Evolutionary conservation across 2,113 vertebrate species (phyloP).

Genomic region (Deroptyus accipitrinus): DNA sequence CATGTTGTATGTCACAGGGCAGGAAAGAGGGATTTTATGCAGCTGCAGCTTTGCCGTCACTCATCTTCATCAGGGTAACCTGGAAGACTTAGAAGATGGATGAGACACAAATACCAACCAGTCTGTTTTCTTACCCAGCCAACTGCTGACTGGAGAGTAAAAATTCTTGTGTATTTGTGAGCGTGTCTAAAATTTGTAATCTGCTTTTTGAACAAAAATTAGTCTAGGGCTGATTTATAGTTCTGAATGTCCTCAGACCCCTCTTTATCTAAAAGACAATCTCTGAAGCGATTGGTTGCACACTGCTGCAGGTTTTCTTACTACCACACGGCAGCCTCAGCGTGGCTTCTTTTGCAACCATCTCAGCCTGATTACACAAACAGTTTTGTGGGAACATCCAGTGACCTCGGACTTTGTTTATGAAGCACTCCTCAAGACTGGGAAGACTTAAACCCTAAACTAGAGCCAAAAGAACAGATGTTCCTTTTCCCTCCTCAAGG

Average conservation of each 20-base stretch:
- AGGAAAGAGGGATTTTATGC: background rate
- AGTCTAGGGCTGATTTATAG: background rate
- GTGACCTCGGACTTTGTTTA: conserved; percentile 69
- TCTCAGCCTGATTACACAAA: conserved; percentile 28
- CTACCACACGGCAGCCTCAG: background rate
- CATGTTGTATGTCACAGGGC: background rate
- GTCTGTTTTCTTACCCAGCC: background rate
- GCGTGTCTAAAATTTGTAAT: background rate
- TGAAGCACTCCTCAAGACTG: conserved; percentile 54
- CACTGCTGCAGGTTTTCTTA: background rate
- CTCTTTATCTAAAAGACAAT: background rate
- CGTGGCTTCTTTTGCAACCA: background rate
- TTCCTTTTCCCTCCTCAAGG: conserved; percentile 27
- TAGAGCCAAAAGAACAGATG: conserved; percentile 54
- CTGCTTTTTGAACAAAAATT: background rate
- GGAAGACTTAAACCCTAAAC: conserved; percentile 54
- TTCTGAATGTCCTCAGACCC: background rate
- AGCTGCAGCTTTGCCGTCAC: background rate
- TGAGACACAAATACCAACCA: background rate
- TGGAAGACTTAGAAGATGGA: background rate
- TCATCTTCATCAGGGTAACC: background rate
- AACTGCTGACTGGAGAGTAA: background rate
- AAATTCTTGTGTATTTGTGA: background rate
- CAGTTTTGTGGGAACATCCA: conserved; percentile 58
- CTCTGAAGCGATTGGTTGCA: background rate